phyloP scores from a whole-genome alignment of 2,888 invertebrate genomes.

The Julus scanicus region DNA sequence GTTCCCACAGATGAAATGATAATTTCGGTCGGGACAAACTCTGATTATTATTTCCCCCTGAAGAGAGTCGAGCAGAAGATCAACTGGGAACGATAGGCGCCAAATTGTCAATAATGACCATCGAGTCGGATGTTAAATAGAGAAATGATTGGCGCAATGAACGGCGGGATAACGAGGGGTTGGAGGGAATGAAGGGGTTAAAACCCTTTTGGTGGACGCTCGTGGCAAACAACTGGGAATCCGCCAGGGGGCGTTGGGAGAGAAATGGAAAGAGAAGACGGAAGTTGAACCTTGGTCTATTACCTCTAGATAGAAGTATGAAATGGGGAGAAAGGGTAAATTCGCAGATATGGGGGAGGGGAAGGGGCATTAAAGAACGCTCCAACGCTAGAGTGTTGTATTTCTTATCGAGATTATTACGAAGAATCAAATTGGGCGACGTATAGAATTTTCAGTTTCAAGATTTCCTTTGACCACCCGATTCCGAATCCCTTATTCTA shows the following conservation, averaged over 20 bases:
- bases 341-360: background rate
- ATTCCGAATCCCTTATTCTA: background rate
- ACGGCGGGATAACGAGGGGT: background rate
- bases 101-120: conserved; percentile 52
- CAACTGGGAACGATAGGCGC: conserved; percentile 34
- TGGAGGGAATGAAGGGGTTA: background rate
- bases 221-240: background rate
- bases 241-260: background rate
- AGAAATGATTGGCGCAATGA: conserved; percentile 11
- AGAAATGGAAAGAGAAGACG: background rate
- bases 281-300: background rate
- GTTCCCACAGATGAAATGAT: conserved; percentile 40
- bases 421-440: background rate
- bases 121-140: conserved; percentile 3
- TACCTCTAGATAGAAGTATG: background rate
- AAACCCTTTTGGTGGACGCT: background rate
- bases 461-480: background rate
- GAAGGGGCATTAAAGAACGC: background rate
- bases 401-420: conserved; percentile 32
- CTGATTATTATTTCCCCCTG: conserved; percentile 44
- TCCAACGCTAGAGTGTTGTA: background rate
- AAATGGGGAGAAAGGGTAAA: background rate
- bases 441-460: background rate
- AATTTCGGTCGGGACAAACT: conserved; percentile 43
- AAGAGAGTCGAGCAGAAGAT: conserved; percentile 15